Base-by-base conservation (phyloP, 2,888 invertebrate genomes). In the Cacoxenus indagator region DNA sequence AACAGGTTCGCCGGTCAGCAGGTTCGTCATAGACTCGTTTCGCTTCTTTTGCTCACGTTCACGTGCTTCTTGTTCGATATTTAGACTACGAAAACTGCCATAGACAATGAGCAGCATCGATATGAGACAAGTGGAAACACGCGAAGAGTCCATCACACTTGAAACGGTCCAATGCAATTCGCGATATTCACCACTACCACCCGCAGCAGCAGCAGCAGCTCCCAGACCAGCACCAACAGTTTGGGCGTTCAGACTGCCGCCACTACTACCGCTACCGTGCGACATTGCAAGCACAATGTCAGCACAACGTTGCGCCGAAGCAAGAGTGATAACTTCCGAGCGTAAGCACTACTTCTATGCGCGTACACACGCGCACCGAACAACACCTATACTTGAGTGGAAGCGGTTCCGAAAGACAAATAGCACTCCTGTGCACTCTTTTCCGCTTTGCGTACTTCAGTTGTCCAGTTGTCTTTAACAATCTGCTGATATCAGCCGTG, bases 81-180 rank as follows among this genome's bases (percentile, higher is more conserved):
- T 98, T 75, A 98, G 90, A 74, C 97, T 97, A 80, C 97, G 94
- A 90, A 98, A 98, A 88, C 97, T 97, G 83, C 98, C 98, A 88
- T 98, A 98, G 45, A 98, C 97, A 84, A 98, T 98, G 77, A 98
- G 92, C 82, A 98, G 92, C 91, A 98, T 98, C 78, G 98, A 98
- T 89, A 98, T 98, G 79, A 98, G 91, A 90, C 98, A 98, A 80
- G 98, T 98, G 66, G 97, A 98, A 73, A 98, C 95, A 84, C 98
- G 92, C 77, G 97, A 98, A 66, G 98, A 97, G 90, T 98, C 98
- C 94, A 98, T 96, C 88, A 98, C 95, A 88, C 96, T 95, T 89
- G 97, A 96, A 19, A 81, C 80, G 69, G 96, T 96, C 96, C 97
- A 93, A 86, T 93, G 93, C 87, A 92, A 92, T 87, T 93, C 93